Base-by-base conservation (phyloP, 2,797 vertebrate genomes). In the Premnoplex brunnescens region DNA sequence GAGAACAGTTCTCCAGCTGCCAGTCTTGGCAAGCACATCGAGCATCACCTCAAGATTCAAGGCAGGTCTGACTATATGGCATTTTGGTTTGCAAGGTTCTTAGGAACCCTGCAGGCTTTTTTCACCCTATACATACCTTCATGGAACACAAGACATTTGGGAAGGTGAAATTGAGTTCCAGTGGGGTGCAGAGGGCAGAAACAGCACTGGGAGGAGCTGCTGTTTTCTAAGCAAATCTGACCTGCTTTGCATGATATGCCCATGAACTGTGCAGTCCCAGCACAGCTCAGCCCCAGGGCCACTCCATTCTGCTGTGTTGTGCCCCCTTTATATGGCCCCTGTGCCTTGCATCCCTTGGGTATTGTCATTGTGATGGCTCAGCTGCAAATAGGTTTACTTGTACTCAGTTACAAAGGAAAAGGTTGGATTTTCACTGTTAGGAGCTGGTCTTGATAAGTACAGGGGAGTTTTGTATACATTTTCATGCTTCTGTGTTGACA, bases 401-500 rank as follows among this genome's bases (percentile, higher is more conserved):
- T 71, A 30, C 62, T 64, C 27, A 11, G 68, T 86, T 85, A 34
- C 16, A 58, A 39, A 51, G 60, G 74, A 68, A 77, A 15, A 48
- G 73, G 41, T 12, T 67, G 41, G 81, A 54, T 91, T 96, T 85
- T 67, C 56, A 64, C 27, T 74, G 41, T 80, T 95, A 72, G 49
- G 59, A 74, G 20, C 72, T n/a, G 44, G 63, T 24, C 37, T 67
- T 59, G 54, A 67, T 72, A 86, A 91, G n/a, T 62, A 43, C 22
- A 36, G 71, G 39, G 83, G 46, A 9, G 39, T 51, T 84, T 83
- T 94, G 73, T 85, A 23, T 85, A 68, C 44, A 22, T 93, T 94
- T 75, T 76, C 63, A 22, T 83, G n/a, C 43, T 83, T 91, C 69
- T 85, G 54, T 84, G 75, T 84, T 83, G 77, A 91, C 69, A 93